These are phyloP conservation scores for Amia ocellicauda DNA, from an alignment of 2,113 vertebrate genomes.

Conservation along the genomic window DNA sequence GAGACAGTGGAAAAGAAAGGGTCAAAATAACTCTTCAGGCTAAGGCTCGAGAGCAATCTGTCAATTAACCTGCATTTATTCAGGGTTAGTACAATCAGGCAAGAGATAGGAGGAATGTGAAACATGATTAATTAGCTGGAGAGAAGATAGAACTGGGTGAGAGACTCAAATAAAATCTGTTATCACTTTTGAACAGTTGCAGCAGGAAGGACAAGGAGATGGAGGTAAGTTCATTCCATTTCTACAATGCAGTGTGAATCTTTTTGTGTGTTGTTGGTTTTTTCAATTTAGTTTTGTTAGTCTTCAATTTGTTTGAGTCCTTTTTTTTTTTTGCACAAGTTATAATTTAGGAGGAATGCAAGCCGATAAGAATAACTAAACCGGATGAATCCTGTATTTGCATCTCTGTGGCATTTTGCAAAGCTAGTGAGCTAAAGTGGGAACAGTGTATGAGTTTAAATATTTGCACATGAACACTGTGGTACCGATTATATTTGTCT, in stretches of 20 bases:
- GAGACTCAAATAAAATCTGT: slow-evolving; percentile 7
- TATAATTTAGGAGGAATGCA: slow-evolving; percentile 23
- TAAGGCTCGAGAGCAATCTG: neutral
- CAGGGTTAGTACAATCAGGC: slow-evolving; percentile 19
- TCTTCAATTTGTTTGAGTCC: slow-evolving; percentile 46
- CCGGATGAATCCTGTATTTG: neutral
- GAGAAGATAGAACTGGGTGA: slow-evolving; percentile 18
- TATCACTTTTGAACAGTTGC: no score
- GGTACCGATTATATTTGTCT: no score
- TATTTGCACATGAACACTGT: no score
- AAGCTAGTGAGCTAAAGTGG: no score
- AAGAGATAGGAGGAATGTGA: slow-evolving; percentile 26
- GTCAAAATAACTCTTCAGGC: no score
- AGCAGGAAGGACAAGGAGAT: slow-evolving; percentile 26
- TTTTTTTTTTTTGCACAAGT: slow-evolving; percentile 32
- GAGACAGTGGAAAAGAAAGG: no score
- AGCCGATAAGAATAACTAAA: neutral
- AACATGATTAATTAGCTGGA: slow-evolving; percentile 15
- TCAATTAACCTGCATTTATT: slow-evolving; percentile 43
- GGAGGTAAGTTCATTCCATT: slow-evolving; percentile 37
- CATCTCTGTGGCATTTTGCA: no score
- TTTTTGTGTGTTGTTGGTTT: slow-evolving; percentile 16
- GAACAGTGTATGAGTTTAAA: no score
- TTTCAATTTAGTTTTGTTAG: slow-evolving; percentile 28
- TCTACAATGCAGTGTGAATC: no score